Base-by-base conservation (phyloP, 2,113 vertebrate species). In the Rutilus rutilus region DNA sequence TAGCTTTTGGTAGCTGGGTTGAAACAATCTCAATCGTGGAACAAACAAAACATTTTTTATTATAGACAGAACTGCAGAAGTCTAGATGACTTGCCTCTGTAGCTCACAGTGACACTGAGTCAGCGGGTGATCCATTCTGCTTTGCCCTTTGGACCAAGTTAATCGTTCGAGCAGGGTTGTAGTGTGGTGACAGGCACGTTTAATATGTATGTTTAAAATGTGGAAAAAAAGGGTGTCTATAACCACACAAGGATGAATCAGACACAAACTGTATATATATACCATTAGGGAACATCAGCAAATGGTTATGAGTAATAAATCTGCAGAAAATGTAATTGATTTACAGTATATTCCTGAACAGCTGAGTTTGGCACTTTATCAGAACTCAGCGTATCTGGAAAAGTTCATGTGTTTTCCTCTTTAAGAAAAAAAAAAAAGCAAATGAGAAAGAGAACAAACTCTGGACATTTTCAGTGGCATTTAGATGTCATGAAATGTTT, bases 121-220 rank as follows among this genome's bases (percentile, higher is more conserved):
- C 65, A 86, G 52, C 7, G 17, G 64, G 15, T 79, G 60, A 84
- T 78, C 30, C 83, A 39, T 23, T 67, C 50, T 54, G 33, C n/a
- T 57, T 11, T 73, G 85, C 60, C 75, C 52, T 88, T 87, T 87
- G 77, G 57, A 83, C 77, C 57, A 42, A n/a, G 69, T 78, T 19
- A 57, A 33, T 30, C 17, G 64, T 88, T 89, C 54, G 47, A 60
- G 67, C 67, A 85, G 65, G 47, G 42, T 57, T 57, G 71, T 59
- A 77, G 33, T 67, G 33, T 74, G 60, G 36, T 47, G 23, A 74
- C 21, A 14, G 30, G 14, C 27, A 10, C 0, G 47, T 77, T 77
- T 78, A 14, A 71, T 9, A 2, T 23, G 7, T 8, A 69, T 9
- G 30, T 14, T 78, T 23, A 57, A 77, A 19, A 57, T 39, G 54